Base-by-base conservation (phyloP, 2,113 vertebrate species). In the Chinchilla lanigera region DNA sequence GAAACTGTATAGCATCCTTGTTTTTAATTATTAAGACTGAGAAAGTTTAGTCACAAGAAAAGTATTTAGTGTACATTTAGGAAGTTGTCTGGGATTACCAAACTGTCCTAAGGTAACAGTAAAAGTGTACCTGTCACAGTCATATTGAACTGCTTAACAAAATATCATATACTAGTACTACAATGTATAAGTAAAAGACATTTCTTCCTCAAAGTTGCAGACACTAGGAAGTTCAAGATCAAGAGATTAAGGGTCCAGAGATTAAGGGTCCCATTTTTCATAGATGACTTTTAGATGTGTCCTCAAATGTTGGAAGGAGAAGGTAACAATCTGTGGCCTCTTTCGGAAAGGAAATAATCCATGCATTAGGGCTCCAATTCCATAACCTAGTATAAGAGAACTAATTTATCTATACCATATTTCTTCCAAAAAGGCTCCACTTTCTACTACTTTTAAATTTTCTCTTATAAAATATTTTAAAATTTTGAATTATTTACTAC, bases 301-400 rank as follows among this genome's bases (percentile, higher is more conserved):
- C 24, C 56, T 77, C 4, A 20, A 20, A 5, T 22, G 11, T 17
- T 77, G 26, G 17, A 61, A 35, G 22, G 14, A 4, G 13, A 63
- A n/a, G 22, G 24, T 4, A 63, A 17, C 22, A 24, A 52, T 33
- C 44, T 85, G 71, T 7, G 17, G 17, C 12, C 0, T 56, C 35
- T 82, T 22, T 30, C 11, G 4, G 38, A 30, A 93, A 52, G 19
- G 6, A 14, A 58, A 12, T 83, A 77, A n/a, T 28, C 16, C 12
- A 24, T 33, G 50, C 0, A 10, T 19, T 7, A 24, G 0, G 2
- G 11, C 4, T 69, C 28, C 3, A 56, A 19, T 1, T 0, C 24
- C 0, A 8, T 1, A 5, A 38, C 16, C 11, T 44, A 13, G 1
- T 28, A 47, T 56, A 67, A 87, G 2, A 19, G 14, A 8, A 65